phyloP scores from a whole-genome alignment of 2,888 invertebrate genomes.

The Anoplius nigerrimus region DNA sequence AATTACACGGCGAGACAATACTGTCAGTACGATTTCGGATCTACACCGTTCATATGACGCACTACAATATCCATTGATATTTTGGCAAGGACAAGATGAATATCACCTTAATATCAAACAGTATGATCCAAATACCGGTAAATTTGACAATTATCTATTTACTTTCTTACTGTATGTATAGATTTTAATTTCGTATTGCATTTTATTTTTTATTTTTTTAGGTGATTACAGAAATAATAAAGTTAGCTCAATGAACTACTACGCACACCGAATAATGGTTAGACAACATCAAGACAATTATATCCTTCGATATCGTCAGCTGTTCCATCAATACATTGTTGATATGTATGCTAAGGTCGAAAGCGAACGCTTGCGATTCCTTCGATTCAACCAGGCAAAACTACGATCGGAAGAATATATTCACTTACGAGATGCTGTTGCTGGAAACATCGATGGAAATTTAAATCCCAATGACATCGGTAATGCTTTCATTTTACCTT shows the following conservation, averaged over 20 bases:
- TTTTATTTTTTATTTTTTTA: too few species aligned
- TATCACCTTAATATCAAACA: conserved; percentile 52
- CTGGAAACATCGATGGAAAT: conserved; percentile 36
- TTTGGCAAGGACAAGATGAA: conserved; percentile 59
- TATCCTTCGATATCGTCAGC: conserved; percentile 45
- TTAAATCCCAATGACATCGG: conserved; percentile 27
- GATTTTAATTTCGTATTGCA: too few species aligned
- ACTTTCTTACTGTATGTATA: too few species aligned
- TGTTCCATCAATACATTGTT: conserved; percentile 68
- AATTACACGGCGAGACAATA: conserved; percentile 8
- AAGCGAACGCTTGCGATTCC: conserved; percentile 63
- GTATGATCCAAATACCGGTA: conserved; percentile 34
- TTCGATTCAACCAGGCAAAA: conserved; percentile 63
- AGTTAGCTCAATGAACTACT: conserved; percentile 48
- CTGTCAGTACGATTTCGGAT: conserved; percentile 40
- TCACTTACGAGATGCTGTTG: conserved; percentile 56
- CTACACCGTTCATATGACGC: conserved; percentile 68
- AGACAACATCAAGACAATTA: conserved; percentile 51
- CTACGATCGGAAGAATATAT: conserved; percentile 65
- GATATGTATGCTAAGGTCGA: conserved; percentile 72
- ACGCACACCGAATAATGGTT: conserved; percentile 57
- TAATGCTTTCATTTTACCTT: conserved; percentile 40
- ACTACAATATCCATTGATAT: conserved; percentile 69
- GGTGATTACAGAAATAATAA: too few species aligned
- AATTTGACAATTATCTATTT: too few species aligned